A percentile compares a stretch with the other conserved stretches of the same genome.
phyloP scores from a whole-genome alignment of 2,797 vertebrate genomes.

The Melanotaenia nigrans region DNA sequence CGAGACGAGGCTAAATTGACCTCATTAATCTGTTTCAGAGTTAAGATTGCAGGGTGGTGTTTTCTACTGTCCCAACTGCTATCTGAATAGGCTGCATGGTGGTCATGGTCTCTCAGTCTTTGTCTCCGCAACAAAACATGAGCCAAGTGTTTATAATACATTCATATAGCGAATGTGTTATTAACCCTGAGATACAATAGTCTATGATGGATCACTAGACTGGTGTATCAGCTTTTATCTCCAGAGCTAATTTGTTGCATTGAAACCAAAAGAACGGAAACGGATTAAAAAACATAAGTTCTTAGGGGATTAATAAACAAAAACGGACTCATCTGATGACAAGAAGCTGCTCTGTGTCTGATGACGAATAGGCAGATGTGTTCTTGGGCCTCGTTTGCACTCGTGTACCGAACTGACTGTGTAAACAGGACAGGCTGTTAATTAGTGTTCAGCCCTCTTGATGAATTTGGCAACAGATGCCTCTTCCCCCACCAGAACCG shows the following conservation, averaged over 20 bases:
- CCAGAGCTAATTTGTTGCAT: too few relatives aligned
- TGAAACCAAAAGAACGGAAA: too few relatives aligned
- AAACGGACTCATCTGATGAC: neutral
- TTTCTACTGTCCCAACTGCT: conserved; percentile 44
- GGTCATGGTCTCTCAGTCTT: conserved; percentile 6
- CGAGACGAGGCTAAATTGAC: conserved; percentile 65
- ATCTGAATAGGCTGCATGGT: conserved; percentile 27
- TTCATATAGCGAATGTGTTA: too few relatives aligned
- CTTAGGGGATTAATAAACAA: too few relatives aligned
- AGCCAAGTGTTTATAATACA: neutral
- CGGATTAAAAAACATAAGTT: too few relatives aligned
- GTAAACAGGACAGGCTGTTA: conserved; percentile 65
- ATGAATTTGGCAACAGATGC: conserved; percentile 64
- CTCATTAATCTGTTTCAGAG: conserved; percentile 66
- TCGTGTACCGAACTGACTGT: conserved; percentile 43
- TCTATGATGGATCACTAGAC: too few relatives aligned
- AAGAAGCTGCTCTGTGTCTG: neutral
- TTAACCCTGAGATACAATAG: too few relatives aligned
- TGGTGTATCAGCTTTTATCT: too few relatives aligned
- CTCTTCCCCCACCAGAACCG: conserved; percentile 48
- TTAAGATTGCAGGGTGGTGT: conserved; percentile 15
- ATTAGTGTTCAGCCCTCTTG: conserved; percentile 57
- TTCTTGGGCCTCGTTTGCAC: conserved; percentile 8
- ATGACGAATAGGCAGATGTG: conserved; percentile 2
- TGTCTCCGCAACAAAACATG: conserved; percentile 6